These are phyloP conservation scores for Cetonia aurata DNA, from an alignment of 2,888 invertebrate species.

Conservation along the genomic window DNA sequence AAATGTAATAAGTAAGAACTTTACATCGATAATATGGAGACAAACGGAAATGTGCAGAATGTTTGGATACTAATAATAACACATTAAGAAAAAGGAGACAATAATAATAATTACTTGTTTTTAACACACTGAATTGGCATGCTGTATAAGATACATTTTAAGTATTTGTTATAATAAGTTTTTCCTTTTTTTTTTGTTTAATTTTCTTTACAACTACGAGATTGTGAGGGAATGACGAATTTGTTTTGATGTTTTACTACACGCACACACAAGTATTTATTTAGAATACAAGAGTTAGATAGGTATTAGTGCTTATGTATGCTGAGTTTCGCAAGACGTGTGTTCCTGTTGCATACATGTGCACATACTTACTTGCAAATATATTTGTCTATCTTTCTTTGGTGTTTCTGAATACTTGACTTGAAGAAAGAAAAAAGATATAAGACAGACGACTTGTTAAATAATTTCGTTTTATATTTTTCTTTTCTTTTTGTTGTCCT, in stretches of 20 bases:
- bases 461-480: constrained; percentile 30
- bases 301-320: constrained; percentile 61
- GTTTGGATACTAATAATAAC: constrained; percentile 56
- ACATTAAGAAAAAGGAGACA: constrained; percentile 28
- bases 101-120: constrained; percentile 53
- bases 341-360: constrained; percentile 58
- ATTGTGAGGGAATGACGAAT: constrained; percentile 33
- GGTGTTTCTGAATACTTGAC: constrained; percentile 41
- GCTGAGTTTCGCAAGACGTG: constrained; percentile 52
- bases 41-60: constrained; percentile 59
- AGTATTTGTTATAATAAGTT: constrained; percentile 33
- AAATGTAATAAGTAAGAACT: constrained; percentile 23
- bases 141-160: constrained; percentile 50
- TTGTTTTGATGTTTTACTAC: constrained; percentile 38
- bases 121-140: constrained; percentile 50
- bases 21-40: background rate
- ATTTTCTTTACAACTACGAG: constrained; percentile 41
- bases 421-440: constrained; percentile 4
- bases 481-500: constrained; percentile 41
- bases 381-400: constrained; percentile 37
- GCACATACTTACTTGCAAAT: constrained; percentile 48
- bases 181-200: constrained; percentile 18
- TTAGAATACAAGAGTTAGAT: constrained; percentile 53
- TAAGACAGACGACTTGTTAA: background rate
- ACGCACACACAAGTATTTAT: constrained; percentile 42